Evolutionary conservation across 2,113 vertebrate genomes (phyloP).

Genomic region (Zootoca vivipara): DNA sequence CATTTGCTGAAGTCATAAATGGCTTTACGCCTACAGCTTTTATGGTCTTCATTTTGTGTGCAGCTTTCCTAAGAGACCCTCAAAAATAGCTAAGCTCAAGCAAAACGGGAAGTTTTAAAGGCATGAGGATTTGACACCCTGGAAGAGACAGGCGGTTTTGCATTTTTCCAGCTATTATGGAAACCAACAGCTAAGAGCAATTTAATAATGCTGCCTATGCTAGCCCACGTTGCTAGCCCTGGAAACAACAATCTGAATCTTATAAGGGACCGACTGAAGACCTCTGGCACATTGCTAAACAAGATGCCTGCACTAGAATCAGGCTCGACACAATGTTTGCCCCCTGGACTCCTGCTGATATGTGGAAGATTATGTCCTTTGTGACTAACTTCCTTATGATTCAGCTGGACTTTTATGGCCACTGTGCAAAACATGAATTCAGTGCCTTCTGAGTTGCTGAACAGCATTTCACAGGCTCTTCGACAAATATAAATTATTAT

Average conservation of each 20-base stretch:
- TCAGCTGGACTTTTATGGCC: not conserved
- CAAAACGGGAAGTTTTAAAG: not conserved
- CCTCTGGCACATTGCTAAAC: not conserved
- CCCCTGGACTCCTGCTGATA: not conserved
- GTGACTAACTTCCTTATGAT: not conserved
- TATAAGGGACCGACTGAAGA: not conserved
- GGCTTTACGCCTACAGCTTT: not conserved
- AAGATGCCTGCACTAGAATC: not conserved
- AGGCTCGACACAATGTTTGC: not conserved
- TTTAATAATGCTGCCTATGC: too few relatives aligned
- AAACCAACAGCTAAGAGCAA: not conserved
- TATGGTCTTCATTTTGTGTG: not conserved
- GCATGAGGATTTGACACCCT: not conserved
- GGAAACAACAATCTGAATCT: not conserved
- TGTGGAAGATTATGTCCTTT: not conserved
- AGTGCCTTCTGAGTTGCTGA: not conserved
- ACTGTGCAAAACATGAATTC: not conserved
- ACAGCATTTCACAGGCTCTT: not conserved
- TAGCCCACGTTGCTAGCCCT: not conserved
- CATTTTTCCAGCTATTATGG: not conserved
- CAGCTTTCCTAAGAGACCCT: not conserved
- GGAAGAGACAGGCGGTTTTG: not conserved
- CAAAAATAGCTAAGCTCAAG: not conserved
- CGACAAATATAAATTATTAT: not conserved
- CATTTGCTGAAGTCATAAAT: constrained; percentile 15